phyloP scores from a whole-genome alignment of 2,113 vertebrate genomes.

The Scopus umbretta region DNA sequence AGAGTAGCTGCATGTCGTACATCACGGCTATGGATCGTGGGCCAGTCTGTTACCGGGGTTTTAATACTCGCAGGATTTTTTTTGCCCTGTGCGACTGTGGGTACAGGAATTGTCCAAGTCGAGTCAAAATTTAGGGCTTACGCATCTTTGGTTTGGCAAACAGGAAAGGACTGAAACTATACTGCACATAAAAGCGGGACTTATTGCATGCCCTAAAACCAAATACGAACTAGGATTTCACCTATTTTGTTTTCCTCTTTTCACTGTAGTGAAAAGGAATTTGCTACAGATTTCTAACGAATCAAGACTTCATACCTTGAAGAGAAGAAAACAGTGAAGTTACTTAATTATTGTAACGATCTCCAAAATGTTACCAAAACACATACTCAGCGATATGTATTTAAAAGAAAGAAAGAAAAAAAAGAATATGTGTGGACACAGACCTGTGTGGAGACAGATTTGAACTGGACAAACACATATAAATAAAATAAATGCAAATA shows the following conservation, averaged over 20 bases:
- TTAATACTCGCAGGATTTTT: background rate
- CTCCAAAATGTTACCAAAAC: background rate
- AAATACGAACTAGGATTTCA: background rate
- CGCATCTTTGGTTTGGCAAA: background rate
- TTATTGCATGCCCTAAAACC: background rate
- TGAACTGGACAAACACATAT: background rate
- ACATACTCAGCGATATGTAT: background rate
- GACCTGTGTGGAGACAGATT: background rate
- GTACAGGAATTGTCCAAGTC: background rate
- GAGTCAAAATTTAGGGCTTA: background rate
- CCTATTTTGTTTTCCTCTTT: background rate
- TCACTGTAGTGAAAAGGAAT: background rate
- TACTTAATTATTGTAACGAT: background rate
- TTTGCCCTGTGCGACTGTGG: background rate
- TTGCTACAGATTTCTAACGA: background rate
- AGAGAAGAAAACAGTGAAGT: background rate
- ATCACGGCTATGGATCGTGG: background rate
- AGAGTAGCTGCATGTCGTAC: background rate
- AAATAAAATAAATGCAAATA: background rate
- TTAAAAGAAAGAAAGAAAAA: background rate
- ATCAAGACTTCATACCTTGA: background rate
- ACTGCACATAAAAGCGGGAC: background rate
- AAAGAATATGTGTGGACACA: fast-evolving
- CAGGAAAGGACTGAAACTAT: background rate
- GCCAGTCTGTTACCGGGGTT: background rate